Evolutionary conservation across 1,140 invertebrate genomes (phyloP).

Genomic region (Ceratosolen fusciceps): DNA sequence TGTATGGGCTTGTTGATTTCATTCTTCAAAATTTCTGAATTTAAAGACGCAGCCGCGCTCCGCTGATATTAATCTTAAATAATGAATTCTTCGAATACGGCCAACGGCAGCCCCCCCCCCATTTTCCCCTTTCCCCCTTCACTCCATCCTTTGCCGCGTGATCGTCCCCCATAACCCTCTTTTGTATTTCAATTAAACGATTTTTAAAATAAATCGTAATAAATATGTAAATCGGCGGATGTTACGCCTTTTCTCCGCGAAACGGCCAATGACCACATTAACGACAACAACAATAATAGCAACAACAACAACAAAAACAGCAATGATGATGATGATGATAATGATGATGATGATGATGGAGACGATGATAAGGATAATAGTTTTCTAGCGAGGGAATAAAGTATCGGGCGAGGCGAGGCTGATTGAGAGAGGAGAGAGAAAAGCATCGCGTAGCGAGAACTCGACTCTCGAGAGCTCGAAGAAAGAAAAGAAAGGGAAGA

Average conservation of each 20-base stretch:
- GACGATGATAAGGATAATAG: not conserved
- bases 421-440: not conserved
- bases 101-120: too few relatives aligned
- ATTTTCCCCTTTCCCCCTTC: too few relatives aligned
- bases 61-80: not conserved
- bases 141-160: too few relatives aligned
- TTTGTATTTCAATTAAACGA: too few relatives aligned
- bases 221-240: not conserved
- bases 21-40: not conserved
- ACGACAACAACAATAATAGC: too few relatives aligned
- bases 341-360: too few relatives aligned
- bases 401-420: too few relatives aligned
- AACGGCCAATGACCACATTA: not conserved
- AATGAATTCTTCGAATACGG: too few relatives aligned
- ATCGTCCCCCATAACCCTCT: too few relatives aligned
- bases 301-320: too few relatives aligned
- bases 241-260: not conserved
- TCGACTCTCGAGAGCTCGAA: conserved; percentile 35
- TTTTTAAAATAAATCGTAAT: not conserved
- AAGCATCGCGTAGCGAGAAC: conserved; percentile 37
- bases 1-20: not conserved
- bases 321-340: too few relatives aligned
- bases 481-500: conserved; percentile 47
- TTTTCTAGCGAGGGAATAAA: not conserved
- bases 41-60: not conserved